These are phyloP conservation scores for Podarcis lilfordi DNA, from an alignment of 2,797 vertebrate species.

Conservation along the genomic window DNA sequence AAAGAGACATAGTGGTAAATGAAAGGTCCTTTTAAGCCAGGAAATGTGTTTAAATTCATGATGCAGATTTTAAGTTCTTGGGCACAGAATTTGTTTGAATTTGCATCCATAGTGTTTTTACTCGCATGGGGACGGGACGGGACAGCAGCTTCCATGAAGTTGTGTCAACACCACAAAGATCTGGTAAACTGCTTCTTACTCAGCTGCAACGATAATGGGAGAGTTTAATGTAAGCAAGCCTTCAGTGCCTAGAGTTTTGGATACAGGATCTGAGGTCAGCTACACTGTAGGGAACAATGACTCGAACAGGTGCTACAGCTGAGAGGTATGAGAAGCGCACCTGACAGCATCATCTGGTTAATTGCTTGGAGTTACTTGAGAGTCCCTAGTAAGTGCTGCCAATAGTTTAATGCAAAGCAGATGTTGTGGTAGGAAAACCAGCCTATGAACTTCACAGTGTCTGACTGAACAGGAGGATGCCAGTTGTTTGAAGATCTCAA, in stretches of 20 bases:
- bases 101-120: background rate
- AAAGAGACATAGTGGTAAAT: background rate
- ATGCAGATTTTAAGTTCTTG: background rate
- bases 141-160: too few relatives aligned
- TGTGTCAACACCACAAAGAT: background rate
- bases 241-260: accelerated
- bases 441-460: background rate
- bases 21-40: background rate
- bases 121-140: background rate
- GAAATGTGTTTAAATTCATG: background rate
- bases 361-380: slow-evolving; percentile 22
- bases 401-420: slow-evolving; percentile 38
- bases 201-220: background rate
- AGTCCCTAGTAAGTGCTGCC: slow-evolving; percentile 26
- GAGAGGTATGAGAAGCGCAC: background rate
- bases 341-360: accelerated
- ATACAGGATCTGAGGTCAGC: background rate
- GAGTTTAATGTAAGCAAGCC: background rate
- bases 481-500: accelerated
- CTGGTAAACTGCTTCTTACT: background rate
- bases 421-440: slow-evolving; percentile 12
- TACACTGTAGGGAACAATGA: accelerated
- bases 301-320: slow-evolving; percentile 37
- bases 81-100: background rate
- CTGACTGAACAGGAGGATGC: background rate